Base-by-base conservation (phyloP, 2,113 vertebrate genomes). In the Sinocyclocheilus rhinocerous region DNA sequence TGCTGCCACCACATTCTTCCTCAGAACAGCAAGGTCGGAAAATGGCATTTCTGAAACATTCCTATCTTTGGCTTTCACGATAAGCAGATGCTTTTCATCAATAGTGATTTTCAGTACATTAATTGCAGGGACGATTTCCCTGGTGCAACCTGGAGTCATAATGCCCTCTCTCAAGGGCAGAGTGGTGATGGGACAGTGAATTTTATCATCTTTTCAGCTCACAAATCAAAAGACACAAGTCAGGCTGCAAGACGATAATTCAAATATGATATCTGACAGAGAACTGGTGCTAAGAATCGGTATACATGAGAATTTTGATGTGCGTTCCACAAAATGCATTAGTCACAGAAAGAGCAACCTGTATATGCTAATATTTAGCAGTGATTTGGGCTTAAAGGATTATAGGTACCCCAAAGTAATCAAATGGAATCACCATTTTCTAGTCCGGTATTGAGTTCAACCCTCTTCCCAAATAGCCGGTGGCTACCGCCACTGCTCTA, bases 401-500 rank as follows among this genome's bases (percentile, higher is more conserved):
- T 84, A 55, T 83, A 69, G 8, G 50, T 65, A 67, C 36, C 29
- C 20, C 18, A 61, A 48, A 70, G 24, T 48, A 83, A 52, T 83
- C 11, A 24, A 55, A 24, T 57, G 57, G 11, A 59, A 67, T 55
- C 48, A 26, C 55, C n/a, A 61, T 82, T 67, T 33, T 63, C 26
- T 48, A 24, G 42, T 76, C 0, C 48, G 18, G 16, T 55, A 55
- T 82, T 48, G 70, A 79, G 63, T 20, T 50, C 50, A n/a, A n/a
- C n/a, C n/a, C n/a, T 70, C 57, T 59, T 36, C 24, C 48, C 6
- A 72, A 67, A 70, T 77, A 57, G 9, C 75, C 55, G 67, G 36
- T 26, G 9, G 15, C 45, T 95, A 96, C 84, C 95, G 95, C 98
- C 98, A 99, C 88, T 95, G 96, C 90, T 98, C 98, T 83, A 99